Conservation (phyloP, 2,888 invertebrate genomes). For the Linyphia triangularis region DNA sequence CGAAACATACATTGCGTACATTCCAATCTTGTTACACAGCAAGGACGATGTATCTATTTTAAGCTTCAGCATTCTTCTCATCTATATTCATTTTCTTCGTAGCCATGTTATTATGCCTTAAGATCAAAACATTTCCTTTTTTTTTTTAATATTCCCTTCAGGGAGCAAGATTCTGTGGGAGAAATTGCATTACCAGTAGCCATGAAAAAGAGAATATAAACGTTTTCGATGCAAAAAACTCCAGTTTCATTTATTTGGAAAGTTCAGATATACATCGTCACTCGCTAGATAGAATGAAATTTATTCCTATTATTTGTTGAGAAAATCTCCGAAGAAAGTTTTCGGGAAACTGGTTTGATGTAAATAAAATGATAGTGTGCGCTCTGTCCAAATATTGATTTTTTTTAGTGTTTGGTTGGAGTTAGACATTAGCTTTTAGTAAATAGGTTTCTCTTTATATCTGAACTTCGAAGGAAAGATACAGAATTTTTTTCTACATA, state of each 20-base stretch:
- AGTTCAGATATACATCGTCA: too few species aligned
- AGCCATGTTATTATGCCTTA: neutral
- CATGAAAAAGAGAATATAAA: neutral
- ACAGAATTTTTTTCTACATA: too few species aligned
- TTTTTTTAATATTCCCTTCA: neutral
- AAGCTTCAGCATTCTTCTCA: neutral
- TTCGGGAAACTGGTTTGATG: neutral
- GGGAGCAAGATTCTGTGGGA: neutral
- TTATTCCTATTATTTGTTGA: neutral
- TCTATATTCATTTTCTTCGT: neutral
- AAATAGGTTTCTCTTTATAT: too few species aligned
- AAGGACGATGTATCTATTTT: neutral
- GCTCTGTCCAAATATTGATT: too few species aligned
- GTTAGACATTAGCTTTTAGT: too few species aligned
- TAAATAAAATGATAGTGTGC: neutral
- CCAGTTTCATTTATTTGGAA: neutral
- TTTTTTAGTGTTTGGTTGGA: too few species aligned
- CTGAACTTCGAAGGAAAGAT: too few species aligned
- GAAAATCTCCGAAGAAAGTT: neutral
- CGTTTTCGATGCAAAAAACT: neutral
- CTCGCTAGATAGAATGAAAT: neutral
- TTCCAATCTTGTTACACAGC: neutral
- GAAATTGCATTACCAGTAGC: neutral
- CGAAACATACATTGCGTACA: neutral
- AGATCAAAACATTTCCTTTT: neutral